Evolutionary conservation across 2,113 vertebrate genomes (phyloP).

Genomic region (Motacilla tschutschensis): DNA sequence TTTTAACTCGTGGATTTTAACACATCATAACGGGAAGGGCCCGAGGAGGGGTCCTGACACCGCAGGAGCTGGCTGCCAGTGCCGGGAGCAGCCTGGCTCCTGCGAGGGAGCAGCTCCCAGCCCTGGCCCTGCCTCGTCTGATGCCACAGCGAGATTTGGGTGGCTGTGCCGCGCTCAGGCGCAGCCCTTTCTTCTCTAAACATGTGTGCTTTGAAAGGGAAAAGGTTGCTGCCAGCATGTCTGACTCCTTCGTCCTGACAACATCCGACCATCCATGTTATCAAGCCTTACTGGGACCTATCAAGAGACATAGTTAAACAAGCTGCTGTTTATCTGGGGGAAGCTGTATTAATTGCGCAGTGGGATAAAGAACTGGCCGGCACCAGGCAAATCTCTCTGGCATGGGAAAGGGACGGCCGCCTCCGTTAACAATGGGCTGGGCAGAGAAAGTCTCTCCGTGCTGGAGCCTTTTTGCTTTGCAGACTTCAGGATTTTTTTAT

Average conservation of each 20-base stretch:
- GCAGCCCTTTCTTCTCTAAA: conserved; percentile 69
- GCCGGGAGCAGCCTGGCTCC: neutral
- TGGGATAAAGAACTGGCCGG: conserved; percentile 78
- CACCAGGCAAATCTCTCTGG: conserved; percentile 84
- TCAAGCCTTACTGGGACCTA: conserved; percentile 82
- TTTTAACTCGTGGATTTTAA: neutral
- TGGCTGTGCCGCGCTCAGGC: conserved; percentile 57
- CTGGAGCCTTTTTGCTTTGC: neutral
- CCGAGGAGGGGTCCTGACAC: neutral
- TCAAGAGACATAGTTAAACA: conserved; percentile 83
- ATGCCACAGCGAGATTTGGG: conserved; percentile 59
- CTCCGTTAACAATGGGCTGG: conserved; percentile 73
- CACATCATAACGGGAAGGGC: accelerated
- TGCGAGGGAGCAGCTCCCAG: neutral
- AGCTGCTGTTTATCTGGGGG: conserved; percentile 86
- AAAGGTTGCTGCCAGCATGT: conserved; percentile 83
- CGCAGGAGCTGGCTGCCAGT: neutral
- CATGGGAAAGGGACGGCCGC: conserved; percentile 78
- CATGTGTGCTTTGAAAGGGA: conserved; percentile 73
- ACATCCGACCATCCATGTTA: conserved; percentile 83
- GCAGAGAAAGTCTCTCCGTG: neutral
- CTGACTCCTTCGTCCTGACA: conserved; percentile 84
- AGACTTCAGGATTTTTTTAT: neutral
- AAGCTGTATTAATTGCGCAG: conserved; percentile 79
- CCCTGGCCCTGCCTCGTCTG: neutral